phyloP scores from a whole-genome alignment of 2,113 vertebrate genomes.

The Oceanites oceanicus region DNA sequence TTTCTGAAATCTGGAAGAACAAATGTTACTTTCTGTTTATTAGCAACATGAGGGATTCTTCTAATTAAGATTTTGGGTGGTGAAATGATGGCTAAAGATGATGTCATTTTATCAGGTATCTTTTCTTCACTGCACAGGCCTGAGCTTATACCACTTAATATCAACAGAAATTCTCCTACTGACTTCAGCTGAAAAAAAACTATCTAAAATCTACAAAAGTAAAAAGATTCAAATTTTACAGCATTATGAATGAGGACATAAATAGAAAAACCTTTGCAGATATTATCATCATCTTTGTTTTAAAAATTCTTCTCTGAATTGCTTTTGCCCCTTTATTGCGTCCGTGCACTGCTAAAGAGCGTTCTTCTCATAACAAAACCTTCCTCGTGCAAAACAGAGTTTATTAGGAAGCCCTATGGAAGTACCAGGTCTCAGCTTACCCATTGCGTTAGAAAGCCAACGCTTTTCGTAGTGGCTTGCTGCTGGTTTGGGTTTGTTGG shows the following conservation, averaged over 20 bases:
- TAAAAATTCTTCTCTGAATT: neutral
- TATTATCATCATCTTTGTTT: neutral
- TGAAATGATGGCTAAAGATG: neutral
- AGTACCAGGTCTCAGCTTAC: neutral
- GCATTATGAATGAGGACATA: neutral
- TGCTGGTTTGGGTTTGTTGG: neutral
- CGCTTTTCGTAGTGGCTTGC: neutral
- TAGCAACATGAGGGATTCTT: neutral
- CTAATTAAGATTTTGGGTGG: neutral
- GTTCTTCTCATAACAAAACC: neutral
- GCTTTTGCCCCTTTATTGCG: neutral
- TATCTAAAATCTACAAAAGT: fast-evolving
- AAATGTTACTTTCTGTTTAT: neutral
- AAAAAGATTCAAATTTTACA: neutral
- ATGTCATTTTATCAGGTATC: neutral
- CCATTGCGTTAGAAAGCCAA: neutral
- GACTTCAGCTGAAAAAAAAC: neutral
- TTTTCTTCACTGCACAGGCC: neutral
- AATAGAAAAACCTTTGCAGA: neutral
- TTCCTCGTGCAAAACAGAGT: neutral
- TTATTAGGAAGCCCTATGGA: neutral
- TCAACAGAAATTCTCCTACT: neutral
- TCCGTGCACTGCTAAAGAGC: neutral
- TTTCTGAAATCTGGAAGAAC: neutral
- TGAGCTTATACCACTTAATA: neutral